These are phyloP conservation scores for Pangasius mekongensis DNA, from an alignment of 2,797 vertebrate species.

Conservation along the genomic window DNA sequence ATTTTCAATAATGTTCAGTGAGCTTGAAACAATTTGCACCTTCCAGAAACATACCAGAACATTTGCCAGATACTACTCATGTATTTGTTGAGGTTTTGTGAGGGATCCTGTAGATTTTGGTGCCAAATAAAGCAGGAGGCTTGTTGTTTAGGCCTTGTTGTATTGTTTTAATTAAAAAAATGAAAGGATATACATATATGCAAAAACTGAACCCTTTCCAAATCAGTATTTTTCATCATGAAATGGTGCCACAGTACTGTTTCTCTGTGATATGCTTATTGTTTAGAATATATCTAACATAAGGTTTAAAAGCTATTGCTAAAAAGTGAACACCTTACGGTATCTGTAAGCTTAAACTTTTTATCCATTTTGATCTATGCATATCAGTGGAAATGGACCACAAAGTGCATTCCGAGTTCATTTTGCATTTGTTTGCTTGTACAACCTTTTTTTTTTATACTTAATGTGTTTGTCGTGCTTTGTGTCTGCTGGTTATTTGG, in stretches of 20 bases:
- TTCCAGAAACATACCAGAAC: constrained; percentile 14
- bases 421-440: constrained; percentile 68
- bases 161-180: not conserved
- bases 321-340: constrained; percentile 63
- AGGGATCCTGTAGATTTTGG: constrained; percentile 10
- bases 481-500: constrained; percentile 42
- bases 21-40: constrained; percentile 28
- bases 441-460: constrained; percentile 55
- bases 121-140: constrained; percentile 14
- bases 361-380: constrained; percentile 71
- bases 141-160: not conserved
- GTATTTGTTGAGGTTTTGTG: constrained; percentile 12
- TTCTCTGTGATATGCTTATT: constrained; percentile 47
- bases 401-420: constrained; percentile 36
- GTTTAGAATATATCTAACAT: constrained; percentile 63
- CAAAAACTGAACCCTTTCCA: constrained; percentile 45
- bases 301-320: constrained; percentile 63
- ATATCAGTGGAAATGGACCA: constrained; percentile 72
- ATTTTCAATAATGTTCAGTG: constrained; percentile 1
- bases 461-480: constrained; percentile 50
- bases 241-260: constrained; percentile 64
- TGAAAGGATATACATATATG: constrained; percentile 38
- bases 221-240: constrained; percentile 60
- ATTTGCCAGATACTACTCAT: not conserved
- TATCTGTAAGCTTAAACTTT: constrained; percentile 65